Percentiles rank a stretch among this genome's conserved stretches.
phyloP scores from a whole-genome alignment of 2,113 vertebrate genomes.

The Probosciger aterrimus region DNA sequence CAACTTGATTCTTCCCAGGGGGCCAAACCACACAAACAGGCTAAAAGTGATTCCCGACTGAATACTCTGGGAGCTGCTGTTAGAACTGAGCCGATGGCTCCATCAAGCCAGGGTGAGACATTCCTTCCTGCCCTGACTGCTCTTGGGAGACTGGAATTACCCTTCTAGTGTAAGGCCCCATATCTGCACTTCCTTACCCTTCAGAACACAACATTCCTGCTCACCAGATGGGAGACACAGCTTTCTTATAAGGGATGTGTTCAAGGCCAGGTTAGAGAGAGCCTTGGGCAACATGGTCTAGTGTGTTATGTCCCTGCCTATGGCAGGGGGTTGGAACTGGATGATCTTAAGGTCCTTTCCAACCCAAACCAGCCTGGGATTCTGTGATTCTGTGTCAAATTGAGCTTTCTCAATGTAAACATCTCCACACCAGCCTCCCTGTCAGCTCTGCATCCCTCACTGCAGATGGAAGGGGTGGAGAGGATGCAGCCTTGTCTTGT shows the following conservation, averaged over 20 bases:
- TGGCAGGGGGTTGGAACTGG: neutral
- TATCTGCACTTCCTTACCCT: neutral
- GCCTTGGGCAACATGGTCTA: neutral
- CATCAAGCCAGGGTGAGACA: neutral
- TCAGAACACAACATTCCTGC: fast-evolving
- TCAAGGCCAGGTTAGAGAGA: neutral
- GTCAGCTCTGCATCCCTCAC: neutral
- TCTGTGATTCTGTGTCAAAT: neutral
- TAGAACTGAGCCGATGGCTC: neutral
- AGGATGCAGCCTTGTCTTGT: neutral
- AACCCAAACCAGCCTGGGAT: neutral
- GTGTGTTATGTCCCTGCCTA: neutral
- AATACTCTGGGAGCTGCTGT: neutral
- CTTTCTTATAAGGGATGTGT: neutral
- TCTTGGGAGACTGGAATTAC: neutral
- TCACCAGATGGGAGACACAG: neutral
- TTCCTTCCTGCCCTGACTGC: neutral
- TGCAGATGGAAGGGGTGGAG: neutral
- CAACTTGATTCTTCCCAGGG: neutral
- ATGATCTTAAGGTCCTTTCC: neutral
- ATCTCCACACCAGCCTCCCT: neutral
- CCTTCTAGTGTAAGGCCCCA: neutral
- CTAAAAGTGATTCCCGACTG: neutral
- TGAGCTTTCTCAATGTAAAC: neutral
- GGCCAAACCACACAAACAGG: neutral